Base-by-base conservation (phyloP, 1,140 invertebrate species). In the Micrasema longulum region DNA sequence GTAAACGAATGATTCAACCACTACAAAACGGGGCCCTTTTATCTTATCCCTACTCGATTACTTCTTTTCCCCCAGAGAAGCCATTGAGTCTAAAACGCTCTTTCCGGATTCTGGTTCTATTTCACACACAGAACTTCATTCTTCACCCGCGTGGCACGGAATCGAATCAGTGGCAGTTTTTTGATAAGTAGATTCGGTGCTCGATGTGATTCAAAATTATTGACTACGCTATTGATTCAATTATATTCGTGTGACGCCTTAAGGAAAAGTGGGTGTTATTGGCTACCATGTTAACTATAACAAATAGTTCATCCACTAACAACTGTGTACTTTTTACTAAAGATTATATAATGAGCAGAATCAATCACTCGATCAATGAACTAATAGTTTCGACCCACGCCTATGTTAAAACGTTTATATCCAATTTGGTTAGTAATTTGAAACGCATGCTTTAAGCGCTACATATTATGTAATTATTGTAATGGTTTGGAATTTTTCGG, bases 201-300 rank as follows among this genome's bases (percentile, higher is more conserved):
- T 14, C 20, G 7, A 31, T 4, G 26, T 31, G 26, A 31, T 4
- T 4, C 26, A 2, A 31, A 31, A 45, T 43, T 45, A 45, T 23
- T 26, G 45, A 9, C 41, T n/a, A 45, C 18, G 14, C 23, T 36
- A 63, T 47, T 63, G 41, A 26, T 63, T 47, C 18, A 23, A 47
- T 47, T 47, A 26, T n/a, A 14, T 10, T 11, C 9, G 41, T 45
- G 10, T 63, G 60, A 43, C 60, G 60, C 60, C 60, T 43, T 63
- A 45, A 23, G 9, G 11, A 1, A n/a, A 47, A 47, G 60, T 63
- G 60, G 60, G 60, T 63, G 60, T 63, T 12, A 45, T 47, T 47
- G 38, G 60, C 60, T 63, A 47, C 41, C 26, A 63, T 47, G 60
- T 22, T 47, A 63, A 63, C 38, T 63, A 63, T 36, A 63, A 63